Evolutionary conservation across 2,113 vertebrate genomes (phyloP), one percentile per base, ranked within the genome.

Genomic region (Gallinago jamesoni): DNA sequence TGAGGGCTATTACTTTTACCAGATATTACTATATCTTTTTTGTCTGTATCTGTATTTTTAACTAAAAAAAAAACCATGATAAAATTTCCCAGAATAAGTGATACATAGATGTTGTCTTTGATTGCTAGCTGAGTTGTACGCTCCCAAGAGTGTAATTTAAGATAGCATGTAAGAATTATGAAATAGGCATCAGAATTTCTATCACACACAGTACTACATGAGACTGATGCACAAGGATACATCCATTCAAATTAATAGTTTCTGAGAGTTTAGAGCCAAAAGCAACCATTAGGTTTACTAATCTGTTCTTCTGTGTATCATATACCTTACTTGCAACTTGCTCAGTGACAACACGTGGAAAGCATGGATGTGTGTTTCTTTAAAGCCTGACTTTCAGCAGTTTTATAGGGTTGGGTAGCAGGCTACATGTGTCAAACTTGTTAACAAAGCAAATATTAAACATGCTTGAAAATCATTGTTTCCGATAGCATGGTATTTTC

Each of bases 351-450:
- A 30, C 31, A 62, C 3, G 3, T 10, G 13, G 12, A 27, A 87
- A 69, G 28, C 43, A 69, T 5, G 13, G 8, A 48, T 6, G 9
- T 27, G 17, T 41, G 31, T 35, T 31, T 55, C 18, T 47, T 72
- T 50, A 39, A 90, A 80, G 41, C 25, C n/a, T 53, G 47, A 66
- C 15, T 70, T 85, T n/a, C 31, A 77, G 31, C 20, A 41, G 0
- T 37, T 87, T 37, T 2, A 1, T 3, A 39, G 1, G 6, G 5
- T 47, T 9, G 6, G 9, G 10, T 10, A 66, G 39, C 10, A 60
- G 35, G 12, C 25, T 70, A 55, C 41, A 10, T 35, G 59, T 21
- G 11, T 33, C 47, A n/a, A 80, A 68, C 19, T 64, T 86, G 41
- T 0, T 66, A 45, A 70, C 9, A 79, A 50, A 53, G 22, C 16